Conservation (phyloP, 2,797 vertebrate species). For the Chrysocyon brachyurus region DNA sequence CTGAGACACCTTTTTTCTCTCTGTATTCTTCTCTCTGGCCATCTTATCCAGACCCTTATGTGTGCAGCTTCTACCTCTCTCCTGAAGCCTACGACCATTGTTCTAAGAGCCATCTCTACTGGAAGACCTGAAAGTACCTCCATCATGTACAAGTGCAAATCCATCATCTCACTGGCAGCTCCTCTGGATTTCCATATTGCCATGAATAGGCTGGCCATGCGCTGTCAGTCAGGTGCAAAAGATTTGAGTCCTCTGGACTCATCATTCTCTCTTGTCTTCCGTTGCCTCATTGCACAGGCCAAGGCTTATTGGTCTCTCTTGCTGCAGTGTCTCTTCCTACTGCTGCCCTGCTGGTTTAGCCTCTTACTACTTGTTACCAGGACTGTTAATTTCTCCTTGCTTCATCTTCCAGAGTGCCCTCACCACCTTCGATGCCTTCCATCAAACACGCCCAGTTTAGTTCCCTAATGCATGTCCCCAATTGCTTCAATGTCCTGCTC, state of each 20-base stretch:
- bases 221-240: background rate
- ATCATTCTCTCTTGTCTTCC: background rate
- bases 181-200: background rate
- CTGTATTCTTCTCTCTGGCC: background rate
- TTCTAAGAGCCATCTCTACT: background rate
- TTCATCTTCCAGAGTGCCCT: background rate
- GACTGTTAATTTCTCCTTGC: background rate
- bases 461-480: background rate
- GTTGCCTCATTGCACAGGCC: background rate
- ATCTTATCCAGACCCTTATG: background rate
- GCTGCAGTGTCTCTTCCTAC: background rate
- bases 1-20: background rate
- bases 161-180: background rate
- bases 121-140: background rate
- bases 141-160: background rate
- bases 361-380: background rate
- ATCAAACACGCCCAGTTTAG: background rate
- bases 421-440: background rate
- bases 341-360: too few species aligned
- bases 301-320: background rate
- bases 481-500: background rate
- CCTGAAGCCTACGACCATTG: background rate
- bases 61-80: background rate
- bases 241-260: background rate
- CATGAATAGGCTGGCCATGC: fast-evolving